Conservation (phyloP, 30 jellyfish, hydroid and myxozoan genomes). For the Hydra vulgaris region DNA sequence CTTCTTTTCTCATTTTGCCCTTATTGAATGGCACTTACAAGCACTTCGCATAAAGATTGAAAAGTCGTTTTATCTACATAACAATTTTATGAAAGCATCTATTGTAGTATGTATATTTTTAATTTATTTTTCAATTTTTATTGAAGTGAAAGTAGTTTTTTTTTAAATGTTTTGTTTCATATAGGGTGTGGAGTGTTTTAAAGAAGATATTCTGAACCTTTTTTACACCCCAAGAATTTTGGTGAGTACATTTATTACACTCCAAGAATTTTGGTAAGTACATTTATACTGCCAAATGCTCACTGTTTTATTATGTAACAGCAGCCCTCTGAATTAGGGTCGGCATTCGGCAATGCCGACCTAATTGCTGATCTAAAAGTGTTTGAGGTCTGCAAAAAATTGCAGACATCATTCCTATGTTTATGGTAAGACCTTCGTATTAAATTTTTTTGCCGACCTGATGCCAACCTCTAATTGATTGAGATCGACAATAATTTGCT, state of each 20-base stretch:
- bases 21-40: conserved; percentile 76
- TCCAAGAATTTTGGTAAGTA: no score
- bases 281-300: no score
- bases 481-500: no score
- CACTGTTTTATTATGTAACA: no score
- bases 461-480: no score
- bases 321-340: no score
- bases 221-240: conserved; percentile 78
- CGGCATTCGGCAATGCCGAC: no score
- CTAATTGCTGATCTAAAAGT: no score
- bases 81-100: conserved; percentile 62
- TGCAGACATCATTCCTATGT: no score
- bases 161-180: not conserved
- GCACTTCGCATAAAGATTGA: conserved; percentile 61
- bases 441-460: no score
- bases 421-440: no score
- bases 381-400: no score
- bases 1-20: conserved; percentile 74
- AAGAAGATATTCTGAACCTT: conserved; percentile 47
- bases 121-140: not conserved
- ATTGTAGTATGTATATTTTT: conserved; percentile 42
- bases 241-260: conserved; percentile 35
- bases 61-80: conserved; percentile 60
- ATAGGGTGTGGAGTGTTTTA: conserved; percentile 69
- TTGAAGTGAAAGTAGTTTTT: not conserved